These are phyloP conservation scores for Paedocypris sp. DNA, from an alignment of 2,113 vertebrate species.

Conservation along the genomic window DNA sequence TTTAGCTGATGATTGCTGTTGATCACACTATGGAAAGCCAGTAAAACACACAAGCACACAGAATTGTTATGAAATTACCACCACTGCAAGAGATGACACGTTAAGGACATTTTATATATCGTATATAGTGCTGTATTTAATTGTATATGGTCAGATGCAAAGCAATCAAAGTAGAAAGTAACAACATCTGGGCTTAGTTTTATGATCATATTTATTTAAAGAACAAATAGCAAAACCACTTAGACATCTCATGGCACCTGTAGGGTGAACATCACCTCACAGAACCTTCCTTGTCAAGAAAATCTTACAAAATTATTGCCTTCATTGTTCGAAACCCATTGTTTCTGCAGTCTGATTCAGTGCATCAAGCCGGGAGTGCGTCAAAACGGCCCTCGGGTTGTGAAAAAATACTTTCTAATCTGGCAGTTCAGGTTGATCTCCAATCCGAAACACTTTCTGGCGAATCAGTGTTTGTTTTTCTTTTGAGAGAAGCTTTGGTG, in stretches of 20 bases:
- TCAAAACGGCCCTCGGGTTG: background rate
- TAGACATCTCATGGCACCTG: conserved; percentile 48
- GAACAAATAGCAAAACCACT: conserved; percentile 51
- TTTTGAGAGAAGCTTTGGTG: conserved; percentile 2
- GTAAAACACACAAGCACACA: no score
- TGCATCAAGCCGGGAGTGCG: background rate
- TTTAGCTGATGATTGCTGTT: no score
- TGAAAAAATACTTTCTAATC: background rate
- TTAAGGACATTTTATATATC: no score
- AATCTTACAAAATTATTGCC: conserved; percentile 44
- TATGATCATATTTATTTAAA: conserved; percentile 60
- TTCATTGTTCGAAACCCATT: conserved; percentile 25
- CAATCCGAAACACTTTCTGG: background rate
- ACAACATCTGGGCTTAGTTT: conserved; percentile 29
- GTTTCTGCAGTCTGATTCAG: background rate
- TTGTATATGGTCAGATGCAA: no score
- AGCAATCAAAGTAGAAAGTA: conserved; percentile 20
- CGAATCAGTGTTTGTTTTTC: no score
- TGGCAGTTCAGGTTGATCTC: background rate
- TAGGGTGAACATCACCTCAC: conserved; percentile 52
- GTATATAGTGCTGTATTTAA: no score
- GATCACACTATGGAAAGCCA: no score
- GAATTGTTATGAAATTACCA: no score
- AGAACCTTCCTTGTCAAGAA: conserved; percentile 37
- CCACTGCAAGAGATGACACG: no score